These are phyloP conservation scores for Naja naja DNA, from an alignment of 2,113 vertebrate genomes.

Conservation along the genomic window DNA sequence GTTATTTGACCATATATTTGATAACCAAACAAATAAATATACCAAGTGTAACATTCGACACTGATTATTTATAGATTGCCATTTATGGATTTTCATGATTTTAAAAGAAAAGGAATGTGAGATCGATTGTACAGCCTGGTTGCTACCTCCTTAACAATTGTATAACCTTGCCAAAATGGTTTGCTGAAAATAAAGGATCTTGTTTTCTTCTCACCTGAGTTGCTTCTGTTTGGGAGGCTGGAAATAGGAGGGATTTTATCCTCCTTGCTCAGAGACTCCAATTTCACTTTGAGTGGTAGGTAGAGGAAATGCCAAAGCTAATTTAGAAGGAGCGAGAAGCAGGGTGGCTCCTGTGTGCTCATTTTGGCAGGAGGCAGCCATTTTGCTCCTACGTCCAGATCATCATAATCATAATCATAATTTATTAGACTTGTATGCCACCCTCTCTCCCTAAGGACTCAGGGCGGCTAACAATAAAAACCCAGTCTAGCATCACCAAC, in stretches of 20 bases:
- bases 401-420: too few species aligned
- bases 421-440: too few species aligned
- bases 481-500: not conserved
- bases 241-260: not conserved
- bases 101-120: too few species aligned
- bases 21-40: too few species aligned
- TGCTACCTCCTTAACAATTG: not conserved
- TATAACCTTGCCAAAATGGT: not conserved
- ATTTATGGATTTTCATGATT: too few species aligned
- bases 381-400: not conserved
- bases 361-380: not conserved
- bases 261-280: too few species aligned
- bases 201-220: not conserved
- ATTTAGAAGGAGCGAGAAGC: not conserved
- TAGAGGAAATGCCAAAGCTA: not conserved
- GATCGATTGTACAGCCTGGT: too few species aligned
- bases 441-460: too few species aligned
- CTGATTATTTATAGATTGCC: too few species aligned
- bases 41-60: too few species aligned
- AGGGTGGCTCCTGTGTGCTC: not conserved
- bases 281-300: not conserved
- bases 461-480: too few species aligned
- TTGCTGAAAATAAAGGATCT: not conserved
- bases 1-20: too few species aligned
- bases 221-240: not conserved